A percentile compares a stretch with the other conserved stretches of the same genome.
Conservation (phyloP, 2,797 vertebrate species). For the Sebastes elongatus region DNA sequence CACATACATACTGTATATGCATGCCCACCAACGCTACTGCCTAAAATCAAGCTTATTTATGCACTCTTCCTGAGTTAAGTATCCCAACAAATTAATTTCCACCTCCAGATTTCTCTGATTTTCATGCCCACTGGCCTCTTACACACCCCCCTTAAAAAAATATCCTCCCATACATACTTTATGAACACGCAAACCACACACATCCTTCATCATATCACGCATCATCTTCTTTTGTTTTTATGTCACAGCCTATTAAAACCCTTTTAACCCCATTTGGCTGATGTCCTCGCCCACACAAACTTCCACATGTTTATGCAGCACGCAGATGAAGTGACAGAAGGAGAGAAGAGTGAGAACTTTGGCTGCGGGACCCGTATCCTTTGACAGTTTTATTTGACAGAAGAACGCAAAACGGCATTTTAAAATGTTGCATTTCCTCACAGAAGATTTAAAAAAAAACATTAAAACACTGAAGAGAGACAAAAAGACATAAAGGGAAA, state of each 20-base stretch:
- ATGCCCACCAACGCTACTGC: background rate
- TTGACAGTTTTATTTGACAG: background rate
- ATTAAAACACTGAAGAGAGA: background rate
- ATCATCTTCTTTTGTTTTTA: conserved; percentile 31
- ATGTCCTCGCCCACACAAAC: conserved; percentile 37
- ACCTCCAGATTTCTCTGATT: background rate
- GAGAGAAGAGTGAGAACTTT: background rate
- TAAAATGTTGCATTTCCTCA: background rate
- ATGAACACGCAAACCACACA: background rate
- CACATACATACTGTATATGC: background rate
- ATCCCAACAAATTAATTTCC: background rate
- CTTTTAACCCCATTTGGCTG: conserved; percentile 47
- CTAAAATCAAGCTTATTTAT: background rate
- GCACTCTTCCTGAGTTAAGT: background rate
- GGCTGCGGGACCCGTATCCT: background rate
- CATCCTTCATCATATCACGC: conserved; percentile 24
- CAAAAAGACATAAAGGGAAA: background rate
- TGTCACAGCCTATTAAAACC: conserved; percentile 62
- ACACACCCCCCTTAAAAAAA: background rate
- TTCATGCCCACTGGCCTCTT: background rate
- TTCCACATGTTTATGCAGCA: conserved; percentile 10
- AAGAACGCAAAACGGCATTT: background rate
- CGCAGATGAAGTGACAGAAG: background rate
- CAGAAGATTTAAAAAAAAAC: background rate
- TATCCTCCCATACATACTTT: background rate